Evolutionary conservation across 2,888 invertebrate species (phyloP).

Genomic region (Hemaris fuciformis): DNA sequence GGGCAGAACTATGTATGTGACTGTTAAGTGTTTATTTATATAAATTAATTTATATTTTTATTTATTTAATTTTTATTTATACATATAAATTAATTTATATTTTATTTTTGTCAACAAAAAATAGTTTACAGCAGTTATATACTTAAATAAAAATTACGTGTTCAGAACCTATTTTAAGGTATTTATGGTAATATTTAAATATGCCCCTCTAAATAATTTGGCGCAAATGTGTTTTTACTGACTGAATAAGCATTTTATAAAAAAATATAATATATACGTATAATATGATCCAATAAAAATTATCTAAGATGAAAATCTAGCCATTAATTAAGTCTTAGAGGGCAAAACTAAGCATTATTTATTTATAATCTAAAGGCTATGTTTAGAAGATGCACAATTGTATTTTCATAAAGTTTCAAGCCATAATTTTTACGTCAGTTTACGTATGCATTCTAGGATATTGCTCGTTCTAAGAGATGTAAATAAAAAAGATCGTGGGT

Average conservation of each 20-base stretch:
- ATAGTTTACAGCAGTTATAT: too few relatives aligned
- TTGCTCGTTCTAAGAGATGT: constrained; percentile 27
- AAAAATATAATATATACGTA: too few relatives aligned
- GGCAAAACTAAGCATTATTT: not conserved
- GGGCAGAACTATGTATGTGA: too few relatives aligned
- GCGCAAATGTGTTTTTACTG: not conserved
- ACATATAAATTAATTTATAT: too few relatives aligned
- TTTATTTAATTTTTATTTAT: too few relatives aligned
- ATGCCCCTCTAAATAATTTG: not conserved
- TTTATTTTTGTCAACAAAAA: too few relatives aligned
- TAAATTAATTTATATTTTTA: too few relatives aligned
- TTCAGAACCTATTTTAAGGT: not conserved
- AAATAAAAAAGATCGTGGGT: constrained; percentile 14
- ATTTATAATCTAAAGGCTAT: constrained; percentile 39
- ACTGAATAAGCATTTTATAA: too few relatives aligned
- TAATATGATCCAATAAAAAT: not conserved
- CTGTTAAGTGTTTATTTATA: too few relatives aligned
- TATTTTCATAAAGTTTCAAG: constrained; percentile 35
- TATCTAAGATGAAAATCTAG: not conserved
- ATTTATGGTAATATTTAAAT: not conserved
- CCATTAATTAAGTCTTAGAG: not conserved
- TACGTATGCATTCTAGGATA: constrained; percentile 14
- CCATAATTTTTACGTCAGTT: constrained; percentile 39
- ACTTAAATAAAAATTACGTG: not conserved
- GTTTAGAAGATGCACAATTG: constrained; percentile 23